Percentiles rank a stretch among this genome's conserved stretches.
Conservation (phyloP, 1,140 invertebrate genomes). For the Matsumurasca onukii region DNA sequence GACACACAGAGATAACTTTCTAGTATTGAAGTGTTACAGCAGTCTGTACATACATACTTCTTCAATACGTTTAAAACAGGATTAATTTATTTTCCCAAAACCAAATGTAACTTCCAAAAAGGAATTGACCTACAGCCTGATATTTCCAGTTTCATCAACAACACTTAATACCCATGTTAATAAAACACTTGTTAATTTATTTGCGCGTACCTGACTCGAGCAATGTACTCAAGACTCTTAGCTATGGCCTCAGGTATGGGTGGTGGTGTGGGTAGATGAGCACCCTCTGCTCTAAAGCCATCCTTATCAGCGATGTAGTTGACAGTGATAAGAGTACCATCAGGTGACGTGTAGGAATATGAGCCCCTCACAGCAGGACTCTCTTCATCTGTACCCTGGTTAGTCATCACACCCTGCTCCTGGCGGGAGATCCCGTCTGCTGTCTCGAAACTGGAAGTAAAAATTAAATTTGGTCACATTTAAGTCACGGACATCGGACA, state of each 20-base stretch:
- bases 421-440: conserved; percentile 41
- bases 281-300: conserved; percentile 69
- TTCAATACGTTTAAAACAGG: too few species aligned
- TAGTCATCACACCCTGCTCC: conserved; percentile 54
- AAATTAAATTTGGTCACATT: neutral
- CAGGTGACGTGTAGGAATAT: conserved; percentile 77
- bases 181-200: too few species aligned
- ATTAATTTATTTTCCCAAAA: too few species aligned
- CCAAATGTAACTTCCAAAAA: too few species aligned
- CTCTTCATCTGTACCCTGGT: conserved; percentile 53
- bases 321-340: conserved; percentile 72
- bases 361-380: conserved; percentile 64
- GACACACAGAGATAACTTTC: too few species aligned
- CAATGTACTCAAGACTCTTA: conserved; percentile 47
- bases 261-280: conserved; percentile 50
- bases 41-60: too few species aligned
- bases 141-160: too few species aligned
- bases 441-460: conserved; percentile 41
- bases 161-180: too few species aligned
- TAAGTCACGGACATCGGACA: neutral
- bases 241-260: conserved; percentile 32
- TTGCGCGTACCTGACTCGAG: conserved; percentile 16
- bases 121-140: too few species aligned
- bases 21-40: too few species aligned
- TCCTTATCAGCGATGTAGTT: conserved; percentile 79